Evolutionary conservation across 30 jellyfish, hydroid and myxozoan genomes (phyloP).

Genomic region (Mastigias papua): DNA sequence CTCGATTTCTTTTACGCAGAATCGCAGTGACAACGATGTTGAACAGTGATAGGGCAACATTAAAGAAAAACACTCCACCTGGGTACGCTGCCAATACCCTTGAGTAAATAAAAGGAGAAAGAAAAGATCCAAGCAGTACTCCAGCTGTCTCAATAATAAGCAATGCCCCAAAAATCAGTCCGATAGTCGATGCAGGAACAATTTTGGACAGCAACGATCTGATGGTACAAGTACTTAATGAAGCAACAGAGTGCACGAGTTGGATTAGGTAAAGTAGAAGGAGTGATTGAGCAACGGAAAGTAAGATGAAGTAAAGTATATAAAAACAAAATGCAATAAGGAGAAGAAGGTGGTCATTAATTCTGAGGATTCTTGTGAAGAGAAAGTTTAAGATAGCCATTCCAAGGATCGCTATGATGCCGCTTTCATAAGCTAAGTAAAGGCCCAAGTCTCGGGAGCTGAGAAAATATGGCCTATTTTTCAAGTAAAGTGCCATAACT

Average conservation of each 20-base stretch:
- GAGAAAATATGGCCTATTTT: constrained; percentile 15
- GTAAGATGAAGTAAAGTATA: background rate
- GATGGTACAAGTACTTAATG: background rate
- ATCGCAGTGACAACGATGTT: background rate
- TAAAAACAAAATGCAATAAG: background rate
- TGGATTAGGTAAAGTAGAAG: constrained; percentile 10
- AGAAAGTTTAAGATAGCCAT: background rate
- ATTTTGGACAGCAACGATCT: constrained; percentile 13
- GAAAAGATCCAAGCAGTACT: constrained; percentile 5
- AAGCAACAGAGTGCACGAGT: background rate
- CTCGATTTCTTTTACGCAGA: background rate
- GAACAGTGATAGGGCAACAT: background rate
- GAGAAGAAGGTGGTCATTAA: background rate
- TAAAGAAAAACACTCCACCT: constrained; percentile 15
- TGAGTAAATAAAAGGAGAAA: constrained; percentile 2
- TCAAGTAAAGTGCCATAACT: background rate
- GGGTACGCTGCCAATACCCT: background rate
- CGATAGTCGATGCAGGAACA: background rate
- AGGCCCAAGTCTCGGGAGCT: constrained; percentile 2
- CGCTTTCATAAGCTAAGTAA: constrained; percentile 12
- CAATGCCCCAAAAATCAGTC: constrained; percentile 22
- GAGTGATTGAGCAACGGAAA: constrained; percentile 4
- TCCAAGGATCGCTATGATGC: background rate
- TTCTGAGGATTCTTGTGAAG: background rate
- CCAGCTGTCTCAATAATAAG: constrained; percentile 1